Conservation (phyloP, 2,797 vertebrate genomes). For the Liparis tanakae region DNA sequence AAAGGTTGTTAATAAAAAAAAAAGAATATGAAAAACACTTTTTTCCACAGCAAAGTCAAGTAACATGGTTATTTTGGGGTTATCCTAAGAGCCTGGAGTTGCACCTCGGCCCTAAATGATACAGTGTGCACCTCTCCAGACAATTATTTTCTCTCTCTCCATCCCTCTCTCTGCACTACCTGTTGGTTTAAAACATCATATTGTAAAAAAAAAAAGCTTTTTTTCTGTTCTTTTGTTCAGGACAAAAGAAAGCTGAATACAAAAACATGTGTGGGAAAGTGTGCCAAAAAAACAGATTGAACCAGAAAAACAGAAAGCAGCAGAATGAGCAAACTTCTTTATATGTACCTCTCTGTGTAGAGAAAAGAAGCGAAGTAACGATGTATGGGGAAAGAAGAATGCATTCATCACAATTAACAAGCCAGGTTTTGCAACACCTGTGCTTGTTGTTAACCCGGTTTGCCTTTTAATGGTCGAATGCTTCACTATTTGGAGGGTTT, state of each 20-base stretch:
- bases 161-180: neutral
- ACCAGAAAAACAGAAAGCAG: conserved; percentile 13
- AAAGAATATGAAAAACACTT: neutral
- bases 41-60: conserved; percentile 3
- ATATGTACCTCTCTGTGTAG: conserved; percentile 6
- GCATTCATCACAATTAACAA: conserved; percentile 54
- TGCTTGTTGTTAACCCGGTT: conserved; percentile 68
- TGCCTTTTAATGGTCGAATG: conserved; percentile 60
- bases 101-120: conserved; percentile 18
- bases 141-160: conserved; percentile 1
- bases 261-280: conserved; percentile 7
- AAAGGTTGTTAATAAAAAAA: neutral
- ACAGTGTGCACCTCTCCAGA: conserved; percentile 18
- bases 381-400: conserved; percentile 34
- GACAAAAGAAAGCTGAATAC: neutral
- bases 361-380: conserved; percentile 6
- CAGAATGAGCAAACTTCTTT: neutral
- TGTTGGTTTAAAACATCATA: conserved; percentile 3
- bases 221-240: neutral
- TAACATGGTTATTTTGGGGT: neutral
- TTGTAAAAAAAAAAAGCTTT: neutral
- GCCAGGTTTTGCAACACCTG: conserved; percentile 43
- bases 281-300: neutral
- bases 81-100: conserved; percentile 34
- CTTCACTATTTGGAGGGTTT: conserved; percentile 79